Conservation (phyloP, 2,888 invertebrate genomes). For the Latheticus oryzae region DNA sequence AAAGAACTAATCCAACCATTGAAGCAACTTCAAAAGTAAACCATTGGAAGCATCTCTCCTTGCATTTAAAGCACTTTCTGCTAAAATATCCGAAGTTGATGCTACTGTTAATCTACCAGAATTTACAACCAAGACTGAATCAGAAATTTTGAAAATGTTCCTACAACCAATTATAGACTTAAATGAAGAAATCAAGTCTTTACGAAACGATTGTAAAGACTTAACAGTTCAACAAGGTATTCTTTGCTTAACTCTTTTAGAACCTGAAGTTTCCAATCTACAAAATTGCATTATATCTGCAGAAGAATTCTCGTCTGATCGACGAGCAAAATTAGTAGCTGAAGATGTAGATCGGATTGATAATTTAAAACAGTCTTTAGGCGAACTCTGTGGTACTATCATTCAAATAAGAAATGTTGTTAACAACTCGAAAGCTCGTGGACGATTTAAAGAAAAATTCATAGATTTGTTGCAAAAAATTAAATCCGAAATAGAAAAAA, state of each 20-base stretch:
- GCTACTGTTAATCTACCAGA: not conserved
- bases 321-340: conserved; percentile 42
- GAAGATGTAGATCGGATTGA: conserved; percentile 27
- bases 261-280: conserved; percentile 10
- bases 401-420: conserved; percentile 37
- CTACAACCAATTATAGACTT: conserved; percentile 28
- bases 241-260: not conserved
- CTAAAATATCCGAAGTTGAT: conserved; percentile 30
- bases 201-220: conserved; percentile 12
- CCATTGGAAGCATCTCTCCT: conserved; percentile 33
- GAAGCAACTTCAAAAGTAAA: conserved; percentile 44
- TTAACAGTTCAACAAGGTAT: conserved; percentile 14
- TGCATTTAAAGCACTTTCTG: conserved; percentile 42
- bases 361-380: conserved; percentile 32
- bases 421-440: conserved; percentile 41
- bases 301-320: conserved; percentile 49
- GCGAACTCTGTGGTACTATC: conserved; percentile 40
- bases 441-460: conserved; percentile 43
- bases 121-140: conserved; percentile 11
- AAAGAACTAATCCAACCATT: conserved; percentile 44
- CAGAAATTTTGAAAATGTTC: conserved; percentile 15
- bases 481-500: conserved; percentile 42
- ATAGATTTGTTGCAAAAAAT: conserved; percentile 40
- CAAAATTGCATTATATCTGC: conserved; percentile 37
- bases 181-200: conserved; percentile 26